Conservation (phyloP, 2,797 vertebrate genomes). For the Silurus aristotelis region DNA sequence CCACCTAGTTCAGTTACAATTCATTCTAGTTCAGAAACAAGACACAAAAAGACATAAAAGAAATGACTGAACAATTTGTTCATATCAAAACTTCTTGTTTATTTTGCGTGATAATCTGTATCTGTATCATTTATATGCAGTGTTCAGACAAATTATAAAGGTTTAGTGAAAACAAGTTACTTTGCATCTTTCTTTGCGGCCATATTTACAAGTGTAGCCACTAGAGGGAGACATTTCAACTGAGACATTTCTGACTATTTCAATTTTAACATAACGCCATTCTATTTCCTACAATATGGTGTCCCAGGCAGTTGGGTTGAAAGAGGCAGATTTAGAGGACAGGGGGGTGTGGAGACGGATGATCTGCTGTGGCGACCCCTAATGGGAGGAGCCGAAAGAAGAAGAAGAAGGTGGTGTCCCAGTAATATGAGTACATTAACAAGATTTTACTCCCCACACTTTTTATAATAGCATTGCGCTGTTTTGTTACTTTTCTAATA, state of each 20-base stretch:
- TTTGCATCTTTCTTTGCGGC: not conserved
- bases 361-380: too few relatives aligned
- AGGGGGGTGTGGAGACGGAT: too few relatives aligned
- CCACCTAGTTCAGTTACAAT: not conserved
- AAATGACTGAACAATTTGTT: not conserved
- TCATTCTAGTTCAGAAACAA: not conserved
- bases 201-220: not conserved
- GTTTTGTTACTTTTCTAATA: not conserved
- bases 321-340: too few relatives aligned
- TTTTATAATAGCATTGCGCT: not conserved
- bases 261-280: too few relatives aligned
- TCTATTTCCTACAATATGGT: too few relatives aligned
- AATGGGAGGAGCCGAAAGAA: too few relatives aligned
- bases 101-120: not conserved
- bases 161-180: not conserved
- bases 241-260: not conserved
- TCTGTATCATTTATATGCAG: not conserved
- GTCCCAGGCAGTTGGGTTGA: too few relatives aligned
- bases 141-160: not conserved
- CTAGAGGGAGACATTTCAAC: conserved; percentile 41
- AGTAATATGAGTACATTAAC: conserved; percentile 2
- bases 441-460: not conserved
- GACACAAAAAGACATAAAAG: not conserved
- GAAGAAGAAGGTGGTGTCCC: not conserved
- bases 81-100: not conserved